Evolutionary conservation across 2,888 invertebrate species (phyloP), one percentile per base, ranked within the genome.

Genomic region (Lasioglossum malachurum): DNA sequence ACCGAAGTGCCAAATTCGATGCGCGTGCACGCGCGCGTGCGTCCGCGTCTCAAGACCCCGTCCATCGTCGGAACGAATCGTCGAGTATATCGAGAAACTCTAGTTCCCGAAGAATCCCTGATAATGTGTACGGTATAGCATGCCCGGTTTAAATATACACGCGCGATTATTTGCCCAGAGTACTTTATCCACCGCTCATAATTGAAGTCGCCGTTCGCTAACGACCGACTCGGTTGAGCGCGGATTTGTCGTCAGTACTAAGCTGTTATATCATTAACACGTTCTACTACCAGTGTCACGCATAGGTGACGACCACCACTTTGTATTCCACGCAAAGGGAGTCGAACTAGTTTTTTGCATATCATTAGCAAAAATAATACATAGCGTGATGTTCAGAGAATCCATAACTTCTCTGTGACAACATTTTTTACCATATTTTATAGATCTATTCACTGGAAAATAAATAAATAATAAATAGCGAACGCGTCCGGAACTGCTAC

Each of bases 1-100:
- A 41, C 67, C 71, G 27, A 60, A 60, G 74, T 77, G 78, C 84
- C 81, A 82, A 82, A 53, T 41, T 44, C 60, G 44, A 72, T 73
- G 19, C 19, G 67, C 31, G 35, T 19, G 35, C 35, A 5, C 67
- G 35, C 19, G 19, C 31, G 19, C 31, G 31, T 5, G 67, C 10
- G 23, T 35, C 67, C 35, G 8, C 31, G 31, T 67, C 35, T 23
- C 69, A 14, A n/a, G 38, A 69, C 41, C 19, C 46, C 27, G 46
- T 31, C 38, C n/a, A 57, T 31, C 67, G 31, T 41, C 49, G 49
- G 69, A 12, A 23, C 7, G 27, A 53, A 75, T 31, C 67, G 7
- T 41, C 49, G 49, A 69, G 67, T 67, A 75, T 31, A 80, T 75
- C 64, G 69, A 49, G 27, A 38, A n/a, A 49, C n/a, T n/a, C 14